Evolutionary conservation across 2,113 vertebrate genomes (phyloP), one percentile per base, ranked within the genome.

Genomic region (Corydoras sp.): DNA sequence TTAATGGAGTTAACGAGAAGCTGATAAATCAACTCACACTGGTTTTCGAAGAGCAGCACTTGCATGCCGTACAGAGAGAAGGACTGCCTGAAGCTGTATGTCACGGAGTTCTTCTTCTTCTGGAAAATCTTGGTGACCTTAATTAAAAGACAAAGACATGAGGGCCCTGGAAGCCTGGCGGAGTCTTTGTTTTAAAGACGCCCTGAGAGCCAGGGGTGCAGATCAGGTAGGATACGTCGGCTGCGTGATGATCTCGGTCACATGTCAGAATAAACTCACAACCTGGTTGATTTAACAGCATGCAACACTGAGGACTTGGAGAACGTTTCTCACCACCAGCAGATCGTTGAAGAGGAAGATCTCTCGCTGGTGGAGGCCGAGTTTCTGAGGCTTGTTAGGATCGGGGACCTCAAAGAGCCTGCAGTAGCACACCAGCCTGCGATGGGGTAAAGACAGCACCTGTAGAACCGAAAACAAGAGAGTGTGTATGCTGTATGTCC

Each of bases 41-140:
- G 96, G 85, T 94, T 98, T 76, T 99, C 96, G 83, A 98, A 98
- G 76, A 98, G 92, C 71, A 95, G 87, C 74, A 97, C 93, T 84
- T 99, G 96, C 94, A 99, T 97, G 82, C 95, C 95, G 5, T 91
- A 94, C 43, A 99, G 91, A 10, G 96, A 97, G 85, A 98, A 98
- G 0, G 96, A 97, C 89, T 98, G 96, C 7, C 96, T 91, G 77
- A 99, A 98, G 84, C 96, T 99, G 90, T 98, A 99, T 0, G 94
- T 98, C 74, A 98, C 95, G 0, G 95, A 98, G 83, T 96, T 98
- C 86, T 98, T 99, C 90, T 97, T 98, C 90, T 99, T 99, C 79
- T 99, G 96, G 87, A 99, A 97, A 75, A 99, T 99, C 85, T 99
- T 99, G 64, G 96, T 98, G 71, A 99, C 96, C 96, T 99, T 72